Evolutionary conservation across 2,113 vertebrate species (phyloP).

Genomic region (Pluvianellus socialis): DNA sequence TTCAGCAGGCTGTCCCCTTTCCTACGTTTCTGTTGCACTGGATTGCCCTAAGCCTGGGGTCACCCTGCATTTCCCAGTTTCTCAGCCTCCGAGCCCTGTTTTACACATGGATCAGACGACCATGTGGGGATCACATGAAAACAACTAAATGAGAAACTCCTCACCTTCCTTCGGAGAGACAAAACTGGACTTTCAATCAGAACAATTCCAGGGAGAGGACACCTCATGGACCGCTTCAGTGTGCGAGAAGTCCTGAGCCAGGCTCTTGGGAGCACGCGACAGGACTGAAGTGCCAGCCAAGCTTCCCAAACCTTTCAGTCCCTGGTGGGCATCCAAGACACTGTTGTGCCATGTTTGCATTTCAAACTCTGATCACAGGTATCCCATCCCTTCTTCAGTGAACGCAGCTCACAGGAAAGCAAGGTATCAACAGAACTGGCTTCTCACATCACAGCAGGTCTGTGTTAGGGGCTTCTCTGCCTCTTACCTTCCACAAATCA

Average conservation of each 20-base stretch:
- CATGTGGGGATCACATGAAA: background rate
- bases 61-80: background rate
- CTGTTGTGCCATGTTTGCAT: background rate
- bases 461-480: background rate
- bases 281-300: background rate
- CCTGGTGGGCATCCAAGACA: background rate
- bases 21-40: background rate
- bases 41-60: background rate
- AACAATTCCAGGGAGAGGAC: background rate
- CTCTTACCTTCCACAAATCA: background rate
- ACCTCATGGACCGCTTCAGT: background rate
- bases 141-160: background rate
- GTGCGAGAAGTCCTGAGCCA: background rate
- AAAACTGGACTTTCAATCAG: background rate
- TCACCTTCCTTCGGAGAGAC: background rate
- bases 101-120: background rate
- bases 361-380: background rate
- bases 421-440: accelerated
- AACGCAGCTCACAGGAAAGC: background rate
- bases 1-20: background rate
- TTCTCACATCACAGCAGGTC: background rate
- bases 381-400: background rate
- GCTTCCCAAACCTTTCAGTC: background rate
- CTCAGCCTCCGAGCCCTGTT: background rate
- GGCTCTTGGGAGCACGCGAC: accelerated